Evolutionary conservation across 1,140 invertebrate species (phyloP).

Genomic region (Drosophila sp.): DNA sequence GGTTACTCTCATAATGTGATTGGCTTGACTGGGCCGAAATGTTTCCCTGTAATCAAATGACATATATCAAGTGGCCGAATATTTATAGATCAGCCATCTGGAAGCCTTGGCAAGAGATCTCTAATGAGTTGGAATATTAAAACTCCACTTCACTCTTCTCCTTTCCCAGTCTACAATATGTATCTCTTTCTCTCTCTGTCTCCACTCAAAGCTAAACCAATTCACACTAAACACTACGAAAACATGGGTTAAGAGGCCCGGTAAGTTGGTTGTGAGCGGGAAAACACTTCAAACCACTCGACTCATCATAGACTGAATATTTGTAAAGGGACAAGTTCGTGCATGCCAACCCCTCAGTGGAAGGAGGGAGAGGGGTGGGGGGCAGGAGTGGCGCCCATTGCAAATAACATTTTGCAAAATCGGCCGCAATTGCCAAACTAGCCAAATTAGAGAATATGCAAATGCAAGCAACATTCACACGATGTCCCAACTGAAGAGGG

Average conservation of each 20-base stretch:
- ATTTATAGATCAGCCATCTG: slow-evolving; percentile 43
- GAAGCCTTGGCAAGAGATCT: slow-evolving; percentile 3
- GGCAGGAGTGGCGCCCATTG: slow-evolving; percentile 27
- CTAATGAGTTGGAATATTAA: slow-evolving; percentile 27
- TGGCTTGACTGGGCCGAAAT: slow-evolving; percentile 50
- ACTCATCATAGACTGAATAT: slow-evolving; percentile 76
- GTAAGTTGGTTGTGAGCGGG: not conserved
- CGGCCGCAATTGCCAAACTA: slow-evolving; percentile 80
- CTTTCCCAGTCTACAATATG: slow-evolving; percentile 25
- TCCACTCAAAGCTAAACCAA: slow-evolving; percentile 63
- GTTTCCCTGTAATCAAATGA: slow-evolving; percentile 51
- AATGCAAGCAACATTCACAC: slow-evolving; percentile 72
- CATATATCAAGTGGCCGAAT: slow-evolving; percentile 65
- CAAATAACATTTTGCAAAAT: slow-evolving; percentile 80
- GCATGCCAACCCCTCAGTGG: not conserved
- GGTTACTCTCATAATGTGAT: slow-evolving; percentile 78
- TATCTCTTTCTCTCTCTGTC: slow-evolving; percentile 35
- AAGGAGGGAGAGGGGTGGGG: not conserved
- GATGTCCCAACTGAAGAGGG: slow-evolving; percentile 23
- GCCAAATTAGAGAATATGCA: slow-evolving; percentile 79
- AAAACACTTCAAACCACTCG: slow-evolving; percentile 68
- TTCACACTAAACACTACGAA: slow-evolving; percentile 66
- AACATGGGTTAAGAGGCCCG: slow-evolving; percentile 21
- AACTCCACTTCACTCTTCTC: slow-evolving; percentile 50
- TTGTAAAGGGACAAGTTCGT: slow-evolving; percentile 51